A percentile compares a stretch with the other conserved stretches of the same genome.
Evolutionary conservation across 2,797 vertebrate genomes (phyloP).

Genomic region (Chrosomus eos): DNA sequence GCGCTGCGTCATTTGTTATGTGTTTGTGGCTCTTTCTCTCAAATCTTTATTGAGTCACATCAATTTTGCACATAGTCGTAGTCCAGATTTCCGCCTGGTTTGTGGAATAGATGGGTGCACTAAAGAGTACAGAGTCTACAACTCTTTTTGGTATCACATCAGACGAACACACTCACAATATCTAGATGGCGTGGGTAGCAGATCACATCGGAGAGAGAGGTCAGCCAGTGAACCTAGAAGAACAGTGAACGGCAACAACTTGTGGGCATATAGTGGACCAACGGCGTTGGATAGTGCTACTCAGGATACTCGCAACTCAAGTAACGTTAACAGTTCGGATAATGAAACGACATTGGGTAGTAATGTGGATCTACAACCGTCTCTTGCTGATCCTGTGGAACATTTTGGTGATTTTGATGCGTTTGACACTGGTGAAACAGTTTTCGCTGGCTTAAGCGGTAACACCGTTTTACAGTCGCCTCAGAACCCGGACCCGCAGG

Average conservation of each 20-base stretch:
- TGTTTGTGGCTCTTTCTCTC: neutral
- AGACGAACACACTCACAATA: conserved; percentile 36
- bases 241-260: neutral
- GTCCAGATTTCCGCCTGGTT: conserved; percentile 55
- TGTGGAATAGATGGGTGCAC: conserved; percentile 61
- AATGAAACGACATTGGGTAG: neutral
- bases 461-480: neutral
- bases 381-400: neutral
- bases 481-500: neutral
- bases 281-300: neutral
- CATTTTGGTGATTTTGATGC: neutral
- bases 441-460: neutral
- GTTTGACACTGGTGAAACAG: conserved; percentile 6
- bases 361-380: neutral
- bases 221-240: neutral
- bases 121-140: conserved; percentile 61
- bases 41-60: conserved; percentile 8
- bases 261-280: neutral
- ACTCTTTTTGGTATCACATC: conserved; percentile 62
- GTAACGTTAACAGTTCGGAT: neutral
- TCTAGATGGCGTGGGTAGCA: neutral
- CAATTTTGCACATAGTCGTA: conserved; percentile 54
- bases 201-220: conserved; percentile 15
- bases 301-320: neutral
- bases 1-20: neutral